Percentiles rank a stretch among this genome's conserved stretches.
phyloP scores from a whole-genome alignment of 1,140 invertebrate genomes.

The Drosophila pandora region DNA sequence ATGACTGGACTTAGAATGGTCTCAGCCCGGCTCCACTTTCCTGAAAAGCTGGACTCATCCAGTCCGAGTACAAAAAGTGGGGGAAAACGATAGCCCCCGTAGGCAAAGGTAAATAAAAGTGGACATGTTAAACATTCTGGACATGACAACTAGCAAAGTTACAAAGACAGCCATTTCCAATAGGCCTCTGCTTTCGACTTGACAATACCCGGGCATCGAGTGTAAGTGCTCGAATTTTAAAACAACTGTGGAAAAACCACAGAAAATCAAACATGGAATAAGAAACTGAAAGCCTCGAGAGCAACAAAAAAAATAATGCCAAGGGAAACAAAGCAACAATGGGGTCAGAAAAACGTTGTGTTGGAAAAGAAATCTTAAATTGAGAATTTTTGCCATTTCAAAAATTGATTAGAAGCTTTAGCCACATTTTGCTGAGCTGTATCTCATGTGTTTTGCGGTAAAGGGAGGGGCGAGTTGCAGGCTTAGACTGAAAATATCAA shows the following conservation, averaged over 20 bases:
- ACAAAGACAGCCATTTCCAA: conserved; percentile 58
- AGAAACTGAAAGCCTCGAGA: conserved; percentile 14
- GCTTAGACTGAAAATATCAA: not conserved
- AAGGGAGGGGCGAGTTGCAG: not conserved
- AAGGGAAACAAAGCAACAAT: conserved; percentile 31
- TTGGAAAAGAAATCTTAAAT: conserved; percentile 54
- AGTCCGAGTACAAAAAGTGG: not conserved
- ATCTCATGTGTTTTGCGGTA: conserved; percentile 23
- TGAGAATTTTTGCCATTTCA: conserved; percentile 57
- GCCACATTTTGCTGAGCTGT: conserved; percentile 51
- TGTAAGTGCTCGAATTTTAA: conserved; percentile 71
- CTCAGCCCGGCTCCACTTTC: not conserved
- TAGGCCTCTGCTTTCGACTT: conserved; percentile 31
- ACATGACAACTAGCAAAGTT: conserved; percentile 69
- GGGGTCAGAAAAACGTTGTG: conserved; percentile 46
- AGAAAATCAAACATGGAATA: conserved; percentile 39
- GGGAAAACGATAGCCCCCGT: not conserved
- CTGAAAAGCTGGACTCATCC: conserved; percentile 9
- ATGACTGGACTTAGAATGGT: conserved; percentile 7
- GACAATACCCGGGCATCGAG: conserved; percentile 33
- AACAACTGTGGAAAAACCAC: conserved; percentile 39
- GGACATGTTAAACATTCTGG: conserved; percentile 76
- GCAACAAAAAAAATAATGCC: not conserved
- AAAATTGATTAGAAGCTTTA: conserved; percentile 80
- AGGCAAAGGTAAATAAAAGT: conserved; percentile 73